A percentile compares a stretch with the other conserved stretches of the same genome.
Evolutionary conservation across 2,888 invertebrate genomes (phyloP).

Genomic region (Kryphioiulus occultus): DNA sequence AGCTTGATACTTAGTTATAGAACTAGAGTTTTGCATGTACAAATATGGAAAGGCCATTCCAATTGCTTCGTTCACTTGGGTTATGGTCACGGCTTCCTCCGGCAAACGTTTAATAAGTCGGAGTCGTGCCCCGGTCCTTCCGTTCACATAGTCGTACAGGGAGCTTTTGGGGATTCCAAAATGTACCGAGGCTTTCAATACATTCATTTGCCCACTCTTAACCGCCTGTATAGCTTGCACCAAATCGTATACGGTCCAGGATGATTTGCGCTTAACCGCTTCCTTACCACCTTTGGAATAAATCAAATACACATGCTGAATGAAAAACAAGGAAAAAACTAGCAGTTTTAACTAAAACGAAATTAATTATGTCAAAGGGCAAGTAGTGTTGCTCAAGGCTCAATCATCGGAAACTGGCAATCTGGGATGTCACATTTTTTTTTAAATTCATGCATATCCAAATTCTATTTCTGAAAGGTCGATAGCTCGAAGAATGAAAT

Average conservation of each 20-base stretch:
- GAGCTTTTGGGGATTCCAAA: constrained; percentile 52
- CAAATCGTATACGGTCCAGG: constrained; percentile 51
- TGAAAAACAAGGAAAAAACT: constrained; percentile 24
- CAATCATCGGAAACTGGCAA: not conserved
- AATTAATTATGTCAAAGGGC: not conserved
- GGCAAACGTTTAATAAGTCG: constrained; percentile 43
- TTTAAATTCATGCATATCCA: not conserved
- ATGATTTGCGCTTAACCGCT: constrained; percentile 37
- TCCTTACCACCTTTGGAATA: constrained; percentile 46
- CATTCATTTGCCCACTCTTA: constrained; percentile 50
- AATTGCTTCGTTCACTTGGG: constrained; percentile 44
- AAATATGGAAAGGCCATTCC: constrained; percentile 45
- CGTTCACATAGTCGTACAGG: constrained; percentile 51
- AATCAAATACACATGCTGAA: constrained; percentile 29
- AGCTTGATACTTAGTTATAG: constrained; percentile 9
- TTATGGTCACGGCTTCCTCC: constrained; percentile 36
- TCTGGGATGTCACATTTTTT: not conserved
- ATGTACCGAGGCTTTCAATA: constrained; percentile 46
- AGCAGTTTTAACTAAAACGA: not conserved
- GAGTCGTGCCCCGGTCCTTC: constrained; percentile 49
- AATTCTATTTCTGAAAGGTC: not conserved
- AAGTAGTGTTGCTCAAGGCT: not conserved
- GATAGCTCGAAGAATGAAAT: not conserved
- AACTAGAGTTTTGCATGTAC: constrained; percentile 43
- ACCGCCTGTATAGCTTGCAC: constrained; percentile 51